Evolutionary conservation across 2,113 vertebrate species (phyloP).

Genomic region (Columba livia): DNA sequence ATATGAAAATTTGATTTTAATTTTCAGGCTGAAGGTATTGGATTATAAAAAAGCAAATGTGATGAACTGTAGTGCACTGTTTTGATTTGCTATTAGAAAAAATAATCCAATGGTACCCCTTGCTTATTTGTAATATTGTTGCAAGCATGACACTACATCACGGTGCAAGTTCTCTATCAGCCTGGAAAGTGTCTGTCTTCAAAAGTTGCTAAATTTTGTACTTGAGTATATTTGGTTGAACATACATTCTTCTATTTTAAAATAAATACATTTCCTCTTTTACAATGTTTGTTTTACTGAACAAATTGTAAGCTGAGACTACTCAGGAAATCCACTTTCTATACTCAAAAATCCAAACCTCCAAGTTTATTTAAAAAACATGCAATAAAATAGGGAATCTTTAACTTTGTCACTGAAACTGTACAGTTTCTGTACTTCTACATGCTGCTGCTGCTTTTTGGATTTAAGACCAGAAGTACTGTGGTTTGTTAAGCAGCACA

Average conservation of each 20-base stretch:
- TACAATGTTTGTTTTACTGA: background rate
- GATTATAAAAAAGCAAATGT: constrained; percentile 48
- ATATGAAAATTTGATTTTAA: constrained; percentile 26
- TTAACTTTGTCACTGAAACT: background rate
- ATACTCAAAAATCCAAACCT: background rate
- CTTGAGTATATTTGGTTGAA: background rate
- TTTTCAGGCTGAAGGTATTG: constrained; percentile 53
- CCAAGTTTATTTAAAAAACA: background rate
- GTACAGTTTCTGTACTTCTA: background rate
- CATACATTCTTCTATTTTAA: background rate
- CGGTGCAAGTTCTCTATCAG: constrained; percentile 31
- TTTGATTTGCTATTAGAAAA: constrained; percentile 42
- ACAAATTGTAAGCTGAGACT: constrained; percentile 7
- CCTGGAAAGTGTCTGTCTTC: background rate
- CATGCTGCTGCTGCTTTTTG: constrained; percentile 35
- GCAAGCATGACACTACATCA: background rate
- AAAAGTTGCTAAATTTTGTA: background rate
- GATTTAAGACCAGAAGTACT: background rate
- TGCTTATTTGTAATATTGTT: background rate
- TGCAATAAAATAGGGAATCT: constrained; percentile 6
- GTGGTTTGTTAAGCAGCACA: constrained; percentile 2
- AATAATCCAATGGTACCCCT: background rate
- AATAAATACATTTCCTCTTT: background rate
- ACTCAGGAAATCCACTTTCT: constrained; percentile 31
- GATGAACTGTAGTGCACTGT: constrained; percentile 53